A percentile compares a stretch with the other conserved stretches of the same genome.
These are phyloP conservation scores for Euproctis similis DNA, from an alignment of 2,888 invertebrate species.

Conservation along the genomic window DNA sequence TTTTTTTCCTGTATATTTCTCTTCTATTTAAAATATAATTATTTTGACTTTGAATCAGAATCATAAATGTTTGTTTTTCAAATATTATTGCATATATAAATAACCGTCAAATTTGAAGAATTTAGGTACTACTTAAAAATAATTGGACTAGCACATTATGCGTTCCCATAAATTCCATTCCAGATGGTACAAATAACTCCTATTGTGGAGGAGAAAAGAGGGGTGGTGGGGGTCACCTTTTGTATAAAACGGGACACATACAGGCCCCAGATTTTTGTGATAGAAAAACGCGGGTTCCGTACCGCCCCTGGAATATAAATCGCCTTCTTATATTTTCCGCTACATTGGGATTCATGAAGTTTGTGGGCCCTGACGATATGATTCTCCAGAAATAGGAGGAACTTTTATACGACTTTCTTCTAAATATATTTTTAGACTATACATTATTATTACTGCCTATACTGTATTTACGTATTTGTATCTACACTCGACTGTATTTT, in stretches of 20 bases:
- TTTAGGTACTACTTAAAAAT: constrained; percentile 7
- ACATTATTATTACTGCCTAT: constrained; percentile 1
- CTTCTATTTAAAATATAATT: too few relatives aligned
- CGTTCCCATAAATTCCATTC: constrained; percentile 22
- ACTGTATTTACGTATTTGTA: too few relatives aligned
- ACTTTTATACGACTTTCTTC: constrained; percentile 18
- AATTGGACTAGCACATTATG: constrained; percentile 11
- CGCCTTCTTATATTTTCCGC: constrained; percentile 74
- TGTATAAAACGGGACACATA: constrained; percentile 31
- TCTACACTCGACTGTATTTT: too few relatives aligned
- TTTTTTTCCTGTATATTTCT: too few relatives aligned
- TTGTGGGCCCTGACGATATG: constrained; percentile 58
- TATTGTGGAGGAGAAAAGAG: too few relatives aligned
- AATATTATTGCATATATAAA: too few relatives aligned
- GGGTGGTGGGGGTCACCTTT: constrained; percentile 21
- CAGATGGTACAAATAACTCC: constrained; percentile 26
- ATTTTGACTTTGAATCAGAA: too few relatives aligned
- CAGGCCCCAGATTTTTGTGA: constrained; percentile 57
- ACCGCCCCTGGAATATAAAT: constrained; percentile 71
- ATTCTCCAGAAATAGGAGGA: constrained; percentile 40
- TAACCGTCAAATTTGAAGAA: too few relatives aligned
- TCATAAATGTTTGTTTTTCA: too few relatives aligned
- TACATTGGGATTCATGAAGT: constrained; percentile 73
- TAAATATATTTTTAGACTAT: constrained; percentile 12
- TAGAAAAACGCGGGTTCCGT: constrained; percentile 61